phyloP scores from a whole-genome alignment of 2,797 vertebrate species.

The Darevskia mixta region DNA sequence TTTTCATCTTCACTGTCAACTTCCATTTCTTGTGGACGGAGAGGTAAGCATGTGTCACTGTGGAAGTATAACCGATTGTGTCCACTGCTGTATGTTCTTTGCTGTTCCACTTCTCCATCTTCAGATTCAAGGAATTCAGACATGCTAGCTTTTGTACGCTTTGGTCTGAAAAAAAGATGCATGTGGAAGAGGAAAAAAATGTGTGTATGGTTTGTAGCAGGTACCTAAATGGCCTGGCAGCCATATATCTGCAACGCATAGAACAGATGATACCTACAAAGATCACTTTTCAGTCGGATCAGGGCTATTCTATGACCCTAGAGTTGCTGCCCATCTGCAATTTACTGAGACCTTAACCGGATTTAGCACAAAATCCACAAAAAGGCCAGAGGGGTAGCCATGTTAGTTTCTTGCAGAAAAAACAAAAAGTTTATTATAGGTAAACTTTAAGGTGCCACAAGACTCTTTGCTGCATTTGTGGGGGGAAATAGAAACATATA shows the following conservation, averaged over 20 bases:
- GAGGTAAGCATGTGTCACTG: slow-evolving; percentile 97
- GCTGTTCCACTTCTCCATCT: slow-evolving; percentile 96
- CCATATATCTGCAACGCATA: not conserved
- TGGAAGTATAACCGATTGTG: slow-evolving; percentile 99
- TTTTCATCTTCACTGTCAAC: slow-evolving; percentile 97
- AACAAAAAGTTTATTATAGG: too few species aligned
- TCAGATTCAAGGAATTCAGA: slow-evolving; percentile 97
- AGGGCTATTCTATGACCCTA: not conserved
- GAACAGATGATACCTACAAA: too few species aligned
- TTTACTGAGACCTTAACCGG: not conserved
- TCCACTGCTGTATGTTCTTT: slow-evolving; percentile 95
- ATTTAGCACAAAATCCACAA: not conserved
- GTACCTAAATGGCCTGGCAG: not conserved
- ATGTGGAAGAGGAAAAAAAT: too few species aligned
- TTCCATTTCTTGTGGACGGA: slow-evolving; percentile 98
- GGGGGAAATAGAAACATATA: not conserved
- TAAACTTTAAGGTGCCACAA: too few species aligned
- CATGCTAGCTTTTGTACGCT: slow-evolving; percentile 96
- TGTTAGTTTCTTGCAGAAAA: too few species aligned
- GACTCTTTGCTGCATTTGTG: too few species aligned
- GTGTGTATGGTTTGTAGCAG: not conserved
- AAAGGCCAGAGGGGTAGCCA: too few species aligned
- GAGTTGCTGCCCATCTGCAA: not conserved
- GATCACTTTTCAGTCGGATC: too few species aligned
- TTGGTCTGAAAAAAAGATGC: slow-evolving; percentile 83